Conservation (phyloP, 2,113 vertebrate genomes). For the Lichenostomus cassidix region DNA sequence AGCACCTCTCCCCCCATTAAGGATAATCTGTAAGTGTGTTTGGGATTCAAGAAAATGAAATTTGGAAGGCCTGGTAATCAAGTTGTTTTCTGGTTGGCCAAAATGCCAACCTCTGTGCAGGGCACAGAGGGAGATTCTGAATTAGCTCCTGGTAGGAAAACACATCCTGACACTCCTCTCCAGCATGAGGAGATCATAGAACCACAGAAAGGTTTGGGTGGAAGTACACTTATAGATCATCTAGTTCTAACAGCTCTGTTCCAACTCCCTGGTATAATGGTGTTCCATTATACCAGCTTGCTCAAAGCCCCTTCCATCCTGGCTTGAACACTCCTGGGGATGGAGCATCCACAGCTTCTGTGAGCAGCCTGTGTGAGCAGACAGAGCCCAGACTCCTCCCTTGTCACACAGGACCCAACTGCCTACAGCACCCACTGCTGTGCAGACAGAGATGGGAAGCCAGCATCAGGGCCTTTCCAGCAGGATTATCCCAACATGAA, state of each 20-base stretch:
- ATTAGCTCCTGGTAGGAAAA: background rate
- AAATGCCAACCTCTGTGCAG: background rate
- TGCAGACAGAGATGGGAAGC: background rate
- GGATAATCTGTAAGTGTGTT: background rate
- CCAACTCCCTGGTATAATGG: background rate
- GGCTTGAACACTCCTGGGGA: background rate
- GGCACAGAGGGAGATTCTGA: background rate
- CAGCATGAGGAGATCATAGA: background rate
- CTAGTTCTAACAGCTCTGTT: background rate
- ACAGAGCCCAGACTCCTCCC: rapidly evolving
- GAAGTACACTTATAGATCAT: background rate
- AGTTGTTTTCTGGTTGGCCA: background rate
- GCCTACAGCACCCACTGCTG: background rate
- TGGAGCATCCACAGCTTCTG: background rate
- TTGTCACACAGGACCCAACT: rapidly evolving
- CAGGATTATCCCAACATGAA: background rate
- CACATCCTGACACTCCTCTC: background rate
- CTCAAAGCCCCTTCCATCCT: background rate
- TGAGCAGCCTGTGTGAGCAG: background rate
- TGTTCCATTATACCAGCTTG: background rate
- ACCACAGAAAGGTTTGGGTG: background rate
- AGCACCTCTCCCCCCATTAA: background rate
- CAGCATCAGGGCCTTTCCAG: background rate
- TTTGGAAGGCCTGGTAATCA: background rate
- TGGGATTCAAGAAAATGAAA: background rate